These are phyloP conservation scores for Muntiacus reevesi DNA, from an alignment of 2,113 vertebrate species.

Conservation along the genomic window DNA sequence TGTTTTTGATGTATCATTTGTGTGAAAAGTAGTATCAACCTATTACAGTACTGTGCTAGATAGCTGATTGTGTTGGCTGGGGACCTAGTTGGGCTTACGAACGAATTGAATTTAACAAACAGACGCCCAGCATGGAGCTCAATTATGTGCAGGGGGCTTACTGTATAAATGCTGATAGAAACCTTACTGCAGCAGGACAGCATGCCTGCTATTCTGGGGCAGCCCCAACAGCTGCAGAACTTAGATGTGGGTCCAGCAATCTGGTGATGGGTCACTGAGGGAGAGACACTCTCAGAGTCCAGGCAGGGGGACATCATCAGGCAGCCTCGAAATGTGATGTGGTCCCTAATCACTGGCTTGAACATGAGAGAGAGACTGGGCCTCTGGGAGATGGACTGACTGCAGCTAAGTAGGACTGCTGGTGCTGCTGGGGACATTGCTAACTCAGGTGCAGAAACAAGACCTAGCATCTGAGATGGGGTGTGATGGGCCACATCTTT, in stretches of 20 bases:
- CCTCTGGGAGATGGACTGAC: background rate
- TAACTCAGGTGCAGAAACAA: background rate
- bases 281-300: background rate
- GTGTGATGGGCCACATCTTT: background rate
- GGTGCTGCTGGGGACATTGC: fast-evolving
- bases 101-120: background rate
- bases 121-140: background rate
- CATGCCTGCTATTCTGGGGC: background rate
- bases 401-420: background rate
- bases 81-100: background rate
- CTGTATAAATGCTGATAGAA: background rate
- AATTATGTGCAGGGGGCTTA: background rate
- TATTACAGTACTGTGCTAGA: background rate
- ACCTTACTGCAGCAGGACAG: too few relatives aligned
- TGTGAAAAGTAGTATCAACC: background rate
- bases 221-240: background rate
- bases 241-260: background rate
- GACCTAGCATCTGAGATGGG: too few relatives aligned
- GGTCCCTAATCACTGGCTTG: background rate
- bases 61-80: background rate
- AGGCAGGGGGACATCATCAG: background rate
- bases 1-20: background rate
- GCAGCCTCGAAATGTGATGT: background rate
- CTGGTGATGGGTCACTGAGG: fast-evolving
- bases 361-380: background rate